These are phyloP conservation scores for Pyrocephalus nanus DNA, from an alignment of 2,797 vertebrate genomes.

Conservation along the genomic window DNA sequence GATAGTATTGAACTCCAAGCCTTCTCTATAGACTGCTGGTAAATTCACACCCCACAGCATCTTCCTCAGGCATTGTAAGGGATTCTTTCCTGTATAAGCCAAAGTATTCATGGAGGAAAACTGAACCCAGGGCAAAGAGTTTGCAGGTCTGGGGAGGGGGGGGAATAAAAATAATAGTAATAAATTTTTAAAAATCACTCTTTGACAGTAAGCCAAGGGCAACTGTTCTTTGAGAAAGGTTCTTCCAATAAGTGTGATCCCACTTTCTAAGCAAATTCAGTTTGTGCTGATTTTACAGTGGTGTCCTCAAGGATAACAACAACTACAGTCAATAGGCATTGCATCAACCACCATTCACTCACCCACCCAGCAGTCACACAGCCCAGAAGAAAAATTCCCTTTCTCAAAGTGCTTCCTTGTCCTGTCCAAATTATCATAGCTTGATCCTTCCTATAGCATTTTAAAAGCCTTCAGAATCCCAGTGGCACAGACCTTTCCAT, in stretches of 20 bases:
- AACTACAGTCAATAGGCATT: background rate
- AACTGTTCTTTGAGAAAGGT: background rate
- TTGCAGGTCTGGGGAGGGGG: background rate
- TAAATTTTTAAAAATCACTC: background rate
- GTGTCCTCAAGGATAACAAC: background rate
- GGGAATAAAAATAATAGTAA: background rate
- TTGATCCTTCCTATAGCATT: background rate
- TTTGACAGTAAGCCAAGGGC: background rate
- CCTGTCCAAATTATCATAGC: background rate
- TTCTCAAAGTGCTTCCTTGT: background rate
- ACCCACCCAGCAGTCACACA: background rate
- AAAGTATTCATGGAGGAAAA: background rate
- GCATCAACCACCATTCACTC: background rate
- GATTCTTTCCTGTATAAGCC: background rate
- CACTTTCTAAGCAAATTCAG: background rate
- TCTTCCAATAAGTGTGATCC: background rate
- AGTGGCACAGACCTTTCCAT: fast-evolving
- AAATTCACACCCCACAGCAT: background rate
- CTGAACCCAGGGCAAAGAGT: background rate
- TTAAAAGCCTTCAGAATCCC: background rate
- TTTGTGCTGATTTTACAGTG: background rate
- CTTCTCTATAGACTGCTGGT: background rate
- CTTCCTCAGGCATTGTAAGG: background rate
- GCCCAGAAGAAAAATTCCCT: background rate
- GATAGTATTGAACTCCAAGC: background rate